Percentiles rank a stretch among this genome's conserved stretches.
Evolutionary conservation across 30 jellyfish, hydroid and myxozoan species (phyloP).

Genomic region (Rhopilema esculentum): DNA sequence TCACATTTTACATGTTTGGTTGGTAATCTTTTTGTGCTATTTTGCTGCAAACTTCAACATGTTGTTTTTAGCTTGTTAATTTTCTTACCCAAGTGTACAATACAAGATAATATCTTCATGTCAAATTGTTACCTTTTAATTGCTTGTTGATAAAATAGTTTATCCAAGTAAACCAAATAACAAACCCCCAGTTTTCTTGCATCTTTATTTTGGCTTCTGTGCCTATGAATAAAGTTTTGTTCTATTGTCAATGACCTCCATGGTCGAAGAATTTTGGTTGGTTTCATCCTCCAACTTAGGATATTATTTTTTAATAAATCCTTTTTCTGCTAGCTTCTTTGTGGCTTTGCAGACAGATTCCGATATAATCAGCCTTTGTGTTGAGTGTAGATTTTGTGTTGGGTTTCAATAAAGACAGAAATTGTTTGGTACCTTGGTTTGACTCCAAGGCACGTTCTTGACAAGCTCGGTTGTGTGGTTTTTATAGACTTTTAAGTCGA

Average conservation of each 20-base stretch:
- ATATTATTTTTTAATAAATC: background rate
- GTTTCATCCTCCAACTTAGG: background rate
- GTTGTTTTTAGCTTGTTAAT: background rate
- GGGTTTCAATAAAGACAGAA: background rate
- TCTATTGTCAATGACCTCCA: background rate
- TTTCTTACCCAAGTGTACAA: background rate
- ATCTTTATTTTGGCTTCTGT: background rate
- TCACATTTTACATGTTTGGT: no score
- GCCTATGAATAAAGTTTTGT: background rate
- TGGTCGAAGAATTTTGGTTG: background rate
- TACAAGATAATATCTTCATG: background rate
- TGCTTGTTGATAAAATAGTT: background rate
- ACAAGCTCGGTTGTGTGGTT: no score
- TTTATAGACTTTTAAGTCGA: no score
- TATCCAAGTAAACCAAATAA: background rate
- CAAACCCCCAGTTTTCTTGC: background rate
- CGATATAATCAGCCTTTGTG: background rate
- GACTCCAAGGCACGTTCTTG: no score
- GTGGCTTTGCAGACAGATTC: background rate
- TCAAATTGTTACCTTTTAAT: no score
- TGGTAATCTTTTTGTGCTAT: no score
- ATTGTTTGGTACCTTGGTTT: background rate
- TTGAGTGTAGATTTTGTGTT: background rate
- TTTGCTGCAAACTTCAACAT: background rate
- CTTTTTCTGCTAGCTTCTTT: background rate